Percentiles rank a stretch among this genome's conserved stretches.
phyloP scores from a whole-genome alignment of 2,113 vertebrate genomes.

The Sorex fumeus region DNA sequence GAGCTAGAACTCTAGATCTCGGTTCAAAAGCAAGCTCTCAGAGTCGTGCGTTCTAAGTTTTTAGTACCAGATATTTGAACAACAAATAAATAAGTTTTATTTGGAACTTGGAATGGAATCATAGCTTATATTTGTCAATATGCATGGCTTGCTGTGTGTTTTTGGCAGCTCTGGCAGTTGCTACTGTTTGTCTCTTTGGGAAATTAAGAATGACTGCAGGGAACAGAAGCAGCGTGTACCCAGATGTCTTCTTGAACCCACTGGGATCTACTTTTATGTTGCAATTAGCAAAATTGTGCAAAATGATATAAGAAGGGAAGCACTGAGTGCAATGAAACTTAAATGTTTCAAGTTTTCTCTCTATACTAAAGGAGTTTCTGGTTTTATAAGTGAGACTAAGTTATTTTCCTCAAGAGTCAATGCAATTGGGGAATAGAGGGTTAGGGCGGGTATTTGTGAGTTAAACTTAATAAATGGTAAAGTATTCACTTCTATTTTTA shows the following conservation, averaged over 20 bases:
- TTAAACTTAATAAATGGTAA: conserved; percentile 29
- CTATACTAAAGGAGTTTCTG: neutral
- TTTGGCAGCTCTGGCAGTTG: neutral
- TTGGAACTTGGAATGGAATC: neutral
- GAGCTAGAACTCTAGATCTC: neutral
- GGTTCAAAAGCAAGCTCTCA: neutral
- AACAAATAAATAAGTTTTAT: neutral
- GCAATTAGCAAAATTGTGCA: neutral
- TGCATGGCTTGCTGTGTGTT: neutral
- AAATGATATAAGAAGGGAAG: neutral
- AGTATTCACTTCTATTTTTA: neutral
- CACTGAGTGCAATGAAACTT: neutral
- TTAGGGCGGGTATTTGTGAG: neutral
- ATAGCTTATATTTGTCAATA: neutral
- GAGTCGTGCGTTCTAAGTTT: neutral
- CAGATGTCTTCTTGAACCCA: neutral
- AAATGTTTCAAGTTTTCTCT: neutral
- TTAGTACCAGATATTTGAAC: neutral
- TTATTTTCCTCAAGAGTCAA: conserved; percentile 15
- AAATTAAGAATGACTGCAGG: neutral
- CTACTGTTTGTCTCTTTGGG: neutral
- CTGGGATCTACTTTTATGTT: neutral
- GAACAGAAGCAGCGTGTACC: neutral
- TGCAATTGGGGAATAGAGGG: neutral
- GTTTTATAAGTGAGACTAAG: neutral